Percentiles rank a stretch among this genome's conserved stretches.
phyloP scores from a whole-genome alignment of 2,113 vertebrate genomes.

The Pelecanoides urinatrix region DNA sequence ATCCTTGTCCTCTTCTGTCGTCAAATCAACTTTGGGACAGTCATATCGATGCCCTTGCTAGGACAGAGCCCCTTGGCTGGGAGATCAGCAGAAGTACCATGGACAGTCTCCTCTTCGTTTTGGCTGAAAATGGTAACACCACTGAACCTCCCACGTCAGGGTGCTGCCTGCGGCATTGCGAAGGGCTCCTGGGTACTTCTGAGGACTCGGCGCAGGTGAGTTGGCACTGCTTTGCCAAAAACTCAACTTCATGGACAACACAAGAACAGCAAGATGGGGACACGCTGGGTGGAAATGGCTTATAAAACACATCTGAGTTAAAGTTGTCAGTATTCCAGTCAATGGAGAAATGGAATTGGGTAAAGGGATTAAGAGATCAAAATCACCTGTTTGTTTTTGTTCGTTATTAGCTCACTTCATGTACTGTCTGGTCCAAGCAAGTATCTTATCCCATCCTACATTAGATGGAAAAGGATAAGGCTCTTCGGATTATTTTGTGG shows the following conservation, averaged over 20 bases:
- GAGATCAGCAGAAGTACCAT: background rate
- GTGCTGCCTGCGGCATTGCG: rapidly evolving
- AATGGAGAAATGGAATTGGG: background rate
- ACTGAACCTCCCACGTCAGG: rapidly evolving
- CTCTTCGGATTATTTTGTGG: background rate
- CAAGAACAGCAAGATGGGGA: background rate
- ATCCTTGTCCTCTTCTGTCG: background rate
- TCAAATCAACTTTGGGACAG: background rate
- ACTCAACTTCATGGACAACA: background rate
- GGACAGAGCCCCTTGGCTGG: background rate
- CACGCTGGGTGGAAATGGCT: background rate
- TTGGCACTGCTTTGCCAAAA: background rate
- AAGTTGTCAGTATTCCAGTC: background rate
- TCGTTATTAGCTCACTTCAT: background rate
- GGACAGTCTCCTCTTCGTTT: background rate
- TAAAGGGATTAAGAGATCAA: background rate
- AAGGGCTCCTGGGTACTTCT: background rate
- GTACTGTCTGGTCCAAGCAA: background rate
- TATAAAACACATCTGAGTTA: background rate
- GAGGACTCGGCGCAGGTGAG: rapidly evolving
- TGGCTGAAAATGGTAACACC: background rate
- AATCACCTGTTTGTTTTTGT: background rate
- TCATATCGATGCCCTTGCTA: background rate
- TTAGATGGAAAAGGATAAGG: background rate
- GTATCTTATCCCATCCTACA: background rate